These are phyloP conservation scores for Drosophila lacicola DNA, from an alignment of 2,888 invertebrate genomes.

Conservation along the genomic window DNA sequence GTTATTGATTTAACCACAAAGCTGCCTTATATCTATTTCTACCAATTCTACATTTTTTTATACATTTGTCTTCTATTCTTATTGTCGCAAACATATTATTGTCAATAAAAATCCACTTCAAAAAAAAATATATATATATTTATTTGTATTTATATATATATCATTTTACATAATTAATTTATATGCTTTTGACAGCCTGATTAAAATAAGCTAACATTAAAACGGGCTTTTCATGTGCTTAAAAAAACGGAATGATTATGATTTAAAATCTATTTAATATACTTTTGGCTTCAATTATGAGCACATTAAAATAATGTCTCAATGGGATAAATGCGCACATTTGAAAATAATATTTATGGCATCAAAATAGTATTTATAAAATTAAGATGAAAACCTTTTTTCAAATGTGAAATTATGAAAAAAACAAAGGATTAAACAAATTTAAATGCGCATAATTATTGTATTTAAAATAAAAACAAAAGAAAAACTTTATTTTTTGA, in stretches of 20 bases:
- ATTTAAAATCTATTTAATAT: constrained; percentile 3
- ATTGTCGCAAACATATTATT: background rate
- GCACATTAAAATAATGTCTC: background rate
- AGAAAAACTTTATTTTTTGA: too few relatives aligned
- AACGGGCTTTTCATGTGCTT: background rate
- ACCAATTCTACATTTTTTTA: background rate
- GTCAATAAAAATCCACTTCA: background rate
- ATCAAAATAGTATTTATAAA: background rate
- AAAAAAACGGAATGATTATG: background rate
- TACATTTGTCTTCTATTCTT: background rate
- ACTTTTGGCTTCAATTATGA: constrained; percentile 3
- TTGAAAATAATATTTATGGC: background rate
- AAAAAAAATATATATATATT: background rate
- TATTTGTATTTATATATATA: background rate
- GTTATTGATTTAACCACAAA: too few relatives aligned
- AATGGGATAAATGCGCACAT: background rate
- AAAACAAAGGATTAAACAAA: background rate
- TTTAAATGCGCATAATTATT: background rate
- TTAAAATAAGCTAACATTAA: constrained; percentile 6
- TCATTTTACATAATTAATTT: constrained; percentile 19
- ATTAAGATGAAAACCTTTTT: background rate
- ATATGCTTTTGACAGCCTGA: constrained; percentile 5
- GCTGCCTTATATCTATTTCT: too few relatives aligned
- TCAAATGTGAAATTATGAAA: background rate
- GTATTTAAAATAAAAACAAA: background rate